Evolutionary conservation across 2,888 invertebrate genomes (phyloP).

Genomic region (Drosophila pseudotalamancana): DNA sequence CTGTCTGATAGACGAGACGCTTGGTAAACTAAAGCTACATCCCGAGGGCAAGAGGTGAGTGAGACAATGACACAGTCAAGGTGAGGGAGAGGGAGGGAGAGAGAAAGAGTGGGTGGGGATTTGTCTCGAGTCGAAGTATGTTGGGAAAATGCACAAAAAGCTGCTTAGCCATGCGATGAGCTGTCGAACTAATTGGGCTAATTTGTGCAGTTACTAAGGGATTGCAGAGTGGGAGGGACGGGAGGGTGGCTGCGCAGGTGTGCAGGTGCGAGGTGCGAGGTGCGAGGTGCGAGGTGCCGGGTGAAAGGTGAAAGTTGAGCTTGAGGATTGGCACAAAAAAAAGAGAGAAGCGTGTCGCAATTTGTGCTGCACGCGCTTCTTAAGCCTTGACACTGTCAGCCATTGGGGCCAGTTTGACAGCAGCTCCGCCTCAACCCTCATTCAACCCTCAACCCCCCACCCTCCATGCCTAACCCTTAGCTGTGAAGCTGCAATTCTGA

Average conservation of each 20-base stretch:
- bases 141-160: slow-evolving; percentile 17
- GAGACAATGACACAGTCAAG: too few species aligned
- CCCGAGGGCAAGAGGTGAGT: not conserved
- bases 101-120: not conserved
- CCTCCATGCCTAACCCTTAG: too few species aligned
- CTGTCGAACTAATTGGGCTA: slow-evolving; percentile 36
- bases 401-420: slow-evolving; percentile 10
- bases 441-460: not conserved
- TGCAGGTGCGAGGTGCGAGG: not conserved
- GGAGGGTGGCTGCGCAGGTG: not conserved
- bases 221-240: not conserved
- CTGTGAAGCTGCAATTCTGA: slow-evolving; percentile 1
- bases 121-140: slow-evolving; percentile 18
- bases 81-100: not conserved
- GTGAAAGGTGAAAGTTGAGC: fast-evolving
- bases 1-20: not conserved
- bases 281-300: not conserved
- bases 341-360: not conserved
- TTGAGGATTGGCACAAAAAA: not conserved
- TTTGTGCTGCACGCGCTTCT: slow-evolving; percentile 31
- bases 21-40: not conserved
- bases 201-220: slow-evolving; percentile 15
- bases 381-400: slow-evolving; percentile 26
- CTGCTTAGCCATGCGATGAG: slow-evolving; percentile 22
- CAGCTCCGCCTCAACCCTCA: not conserved